Evolutionary conservation across 92 coral and sea anemone genomes (phyloP).

Genomic region (Pocillopora meandrina): DNA sequence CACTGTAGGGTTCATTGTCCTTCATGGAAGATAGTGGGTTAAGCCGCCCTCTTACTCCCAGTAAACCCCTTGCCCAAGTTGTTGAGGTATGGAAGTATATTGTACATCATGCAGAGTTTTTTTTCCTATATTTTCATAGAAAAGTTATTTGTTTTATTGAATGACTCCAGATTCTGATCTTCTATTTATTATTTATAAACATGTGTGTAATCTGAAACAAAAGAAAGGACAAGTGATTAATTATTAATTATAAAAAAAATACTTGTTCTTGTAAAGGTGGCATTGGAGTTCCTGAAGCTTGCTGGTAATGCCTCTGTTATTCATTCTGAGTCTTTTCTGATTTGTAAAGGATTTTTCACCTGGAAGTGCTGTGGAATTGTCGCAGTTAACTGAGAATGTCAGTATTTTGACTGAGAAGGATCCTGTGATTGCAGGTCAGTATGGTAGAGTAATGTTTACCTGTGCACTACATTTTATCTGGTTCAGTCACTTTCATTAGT

Average conservation of each 20-base stretch:
- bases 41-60: conserved; percentile 67
- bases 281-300: too few species aligned
- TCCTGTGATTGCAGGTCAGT: conserved; percentile 84
- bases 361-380: conserved; percentile 67
- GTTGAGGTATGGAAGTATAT: conserved; percentile 36
- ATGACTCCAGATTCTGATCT: too few species aligned
- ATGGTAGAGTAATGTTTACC: too few species aligned
- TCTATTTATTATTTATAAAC: too few species aligned
- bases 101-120: not conserved
- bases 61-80: conserved; percentile 51
- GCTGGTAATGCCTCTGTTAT: not conserved
- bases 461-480: not conserved
- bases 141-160: not conserved
- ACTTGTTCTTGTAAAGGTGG: too few species aligned
- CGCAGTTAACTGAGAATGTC: conserved; percentile 59
- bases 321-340: not conserved
- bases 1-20: conserved; percentile 77
- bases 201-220: too few species aligned
- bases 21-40: conserved; percentile 88
- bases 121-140: not conserved
- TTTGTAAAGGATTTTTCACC: conserved; percentile 60
- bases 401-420: conserved; percentile 82
- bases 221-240: too few species aligned
- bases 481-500: not conserved
- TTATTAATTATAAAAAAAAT: too few species aligned